A percentile compares a stretch with the other conserved stretches of the same genome.
phyloP scores from a whole-genome alignment of 1,140 invertebrate genomes.

The Chlorops oryzae region DNA sequence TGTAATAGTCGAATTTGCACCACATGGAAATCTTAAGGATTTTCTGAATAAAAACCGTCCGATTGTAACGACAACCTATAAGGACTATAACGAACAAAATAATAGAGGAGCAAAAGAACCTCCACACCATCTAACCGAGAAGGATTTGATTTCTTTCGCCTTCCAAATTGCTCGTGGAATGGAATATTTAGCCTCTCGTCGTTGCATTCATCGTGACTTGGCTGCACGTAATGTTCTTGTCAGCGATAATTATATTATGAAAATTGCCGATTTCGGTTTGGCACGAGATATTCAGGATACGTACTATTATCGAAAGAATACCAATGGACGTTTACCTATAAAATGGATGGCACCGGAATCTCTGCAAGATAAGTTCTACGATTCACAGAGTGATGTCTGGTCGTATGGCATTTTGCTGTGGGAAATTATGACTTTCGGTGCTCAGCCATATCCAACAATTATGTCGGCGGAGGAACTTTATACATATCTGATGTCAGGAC shows the following conservation, averaged over 20 bases:
- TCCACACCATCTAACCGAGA: slow-evolving; percentile 75
- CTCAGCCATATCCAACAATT: slow-evolving; percentile 83
- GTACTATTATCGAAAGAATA: slow-evolving; percentile 96
- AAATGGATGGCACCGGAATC: slow-evolving; percentile 99
- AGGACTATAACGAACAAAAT: slow-evolving; percentile 50
- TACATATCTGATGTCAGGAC: slow-evolving; percentile 77
- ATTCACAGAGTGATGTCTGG: slow-evolving; percentile 96
- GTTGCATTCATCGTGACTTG: slow-evolving; percentile 95
- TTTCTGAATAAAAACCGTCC: slow-evolving; percentile 83
- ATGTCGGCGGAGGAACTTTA: slow-evolving; percentile 70
- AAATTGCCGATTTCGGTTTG: slow-evolving; percentile 97
- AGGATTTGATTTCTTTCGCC: slow-evolving; percentile 92
- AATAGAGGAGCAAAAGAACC: slow-evolving; percentile 42
- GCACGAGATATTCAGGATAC: slow-evolving; percentile 89
- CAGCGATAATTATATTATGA: slow-evolving; percentile 82
- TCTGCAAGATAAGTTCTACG: slow-evolving; percentile 88
- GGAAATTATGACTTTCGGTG: slow-evolving; percentile 93
- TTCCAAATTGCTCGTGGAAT: slow-evolving; percentile 95
- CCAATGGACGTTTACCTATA: slow-evolving; percentile 87
- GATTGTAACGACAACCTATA: slow-evolving; percentile 17
- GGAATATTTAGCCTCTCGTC: slow-evolving; percentile 89
- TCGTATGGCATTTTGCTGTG: slow-evolving; percentile 88
- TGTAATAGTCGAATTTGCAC: slow-evolving; percentile 93
- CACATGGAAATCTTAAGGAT: slow-evolving; percentile 90
- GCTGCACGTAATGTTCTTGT: slow-evolving; percentile 96